phyloP scores from a whole-genome alignment of 2,797 vertebrate species.

The Echiichthys vipera region DNA sequence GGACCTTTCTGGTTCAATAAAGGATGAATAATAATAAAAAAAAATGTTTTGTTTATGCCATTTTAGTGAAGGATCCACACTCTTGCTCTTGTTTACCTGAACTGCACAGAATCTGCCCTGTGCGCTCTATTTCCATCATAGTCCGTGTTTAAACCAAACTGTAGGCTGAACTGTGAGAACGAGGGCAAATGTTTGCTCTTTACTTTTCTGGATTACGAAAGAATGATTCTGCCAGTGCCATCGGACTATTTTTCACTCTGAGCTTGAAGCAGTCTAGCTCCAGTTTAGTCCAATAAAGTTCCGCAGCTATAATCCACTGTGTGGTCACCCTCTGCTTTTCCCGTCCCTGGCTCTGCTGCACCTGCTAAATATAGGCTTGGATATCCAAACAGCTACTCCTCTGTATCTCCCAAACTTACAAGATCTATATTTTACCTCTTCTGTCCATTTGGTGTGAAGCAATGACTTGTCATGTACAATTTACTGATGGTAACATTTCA shows the following conservation, averaged over 20 bases:
- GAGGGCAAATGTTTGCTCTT: not conserved
- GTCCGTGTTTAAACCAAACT: not conserved
- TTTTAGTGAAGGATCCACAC: not conserved
- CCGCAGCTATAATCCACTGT: slow-evolving; percentile 1
- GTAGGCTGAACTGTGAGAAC: not conserved
- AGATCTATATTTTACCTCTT: not conserved
- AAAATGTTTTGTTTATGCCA: not conserved
- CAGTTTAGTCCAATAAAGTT: slow-evolving; percentile 3
- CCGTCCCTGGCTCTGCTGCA: slow-evolving; percentile 14
- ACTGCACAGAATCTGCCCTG: too few species aligned
- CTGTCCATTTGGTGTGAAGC: not conserved
- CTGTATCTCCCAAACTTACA: slow-evolving; percentile 14
- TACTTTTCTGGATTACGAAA: not conserved
- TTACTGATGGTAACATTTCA: not conserved
- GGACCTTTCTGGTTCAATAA: too few species aligned
- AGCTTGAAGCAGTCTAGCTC: not conserved
- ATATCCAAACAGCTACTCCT: slow-evolving; percentile 29
- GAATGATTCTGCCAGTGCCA: not conserved
- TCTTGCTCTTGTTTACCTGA: too few species aligned
- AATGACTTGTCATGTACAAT: not conserved
- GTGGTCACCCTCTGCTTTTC: not conserved
- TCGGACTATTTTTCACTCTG: not conserved
- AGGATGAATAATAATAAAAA: too few species aligned
- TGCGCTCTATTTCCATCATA: too few species aligned
- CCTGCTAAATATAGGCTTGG: slow-evolving; percentile 22